These are phyloP conservation scores for Cataglyphis livida DNA, from an alignment of 2,888 invertebrate genomes.

Conservation along the genomic window DNA sequence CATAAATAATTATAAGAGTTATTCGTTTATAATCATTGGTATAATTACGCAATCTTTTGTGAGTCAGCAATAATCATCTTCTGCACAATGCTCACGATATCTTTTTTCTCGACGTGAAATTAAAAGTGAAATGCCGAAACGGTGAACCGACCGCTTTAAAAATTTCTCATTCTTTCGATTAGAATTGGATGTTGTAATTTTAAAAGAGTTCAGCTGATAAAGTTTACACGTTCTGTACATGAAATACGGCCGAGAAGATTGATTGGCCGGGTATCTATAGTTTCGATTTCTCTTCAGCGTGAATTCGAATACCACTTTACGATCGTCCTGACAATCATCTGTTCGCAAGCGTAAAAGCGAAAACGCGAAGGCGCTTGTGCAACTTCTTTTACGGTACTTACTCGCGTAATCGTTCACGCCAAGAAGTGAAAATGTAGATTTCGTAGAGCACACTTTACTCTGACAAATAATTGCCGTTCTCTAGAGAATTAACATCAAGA, in stretches of 20 bases:
- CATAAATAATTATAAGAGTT: not conserved
- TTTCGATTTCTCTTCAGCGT: constrained; percentile 47
- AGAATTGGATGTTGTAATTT: constrained; percentile 6
- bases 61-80: not conserved
- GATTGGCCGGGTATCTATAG: not conserved
- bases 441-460: not conserved
- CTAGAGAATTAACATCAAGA: constrained; percentile 5
- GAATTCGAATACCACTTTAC: constrained; percentile 41
- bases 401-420: constrained; percentile 35
- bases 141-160: not conserved
- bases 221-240: constrained; percentile 10
- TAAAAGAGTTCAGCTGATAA: not conserved
- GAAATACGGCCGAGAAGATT: constrained; percentile 20
- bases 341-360: constrained; percentile 44
- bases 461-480: constrained; percentile 3
- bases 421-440: constrained; percentile 3
- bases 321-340: constrained; percentile 25
- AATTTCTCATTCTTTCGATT: not conserved
- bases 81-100: not conserved
- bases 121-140: constrained; percentile 1
- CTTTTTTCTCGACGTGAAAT: not conserved
- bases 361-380: constrained; percentile 42
- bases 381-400: constrained; percentile 55
- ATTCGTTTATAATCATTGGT: not conserved
- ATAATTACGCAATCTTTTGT: not conserved